Conservation (phyloP, 2,888 invertebrate genomes). For the Himalopsyche kuldschensis region DNA sequence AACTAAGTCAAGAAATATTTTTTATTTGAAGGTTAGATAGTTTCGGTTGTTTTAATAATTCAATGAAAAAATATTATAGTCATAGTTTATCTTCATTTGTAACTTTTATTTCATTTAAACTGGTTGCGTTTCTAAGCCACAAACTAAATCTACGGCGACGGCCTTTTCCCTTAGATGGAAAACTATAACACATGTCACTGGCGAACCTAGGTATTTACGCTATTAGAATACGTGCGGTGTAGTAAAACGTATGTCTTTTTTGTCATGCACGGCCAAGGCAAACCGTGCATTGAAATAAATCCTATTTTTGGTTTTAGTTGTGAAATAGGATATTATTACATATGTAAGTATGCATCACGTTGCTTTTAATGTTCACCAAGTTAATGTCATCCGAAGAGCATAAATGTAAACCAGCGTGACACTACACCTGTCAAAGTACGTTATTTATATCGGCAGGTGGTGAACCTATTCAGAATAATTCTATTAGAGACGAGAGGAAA, state of each 20-base stretch:
- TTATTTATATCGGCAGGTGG: slow-evolving; percentile 35
- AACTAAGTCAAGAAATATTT: too few relatives aligned
- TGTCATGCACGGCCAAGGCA: neutral
- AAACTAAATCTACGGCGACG: too few relatives aligned
- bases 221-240: neutral
- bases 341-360: neutral
- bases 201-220: neutral
- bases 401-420: neutral
- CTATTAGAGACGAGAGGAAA: neutral
- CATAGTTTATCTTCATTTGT: too few relatives aligned
- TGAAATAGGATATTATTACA: neutral
- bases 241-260: neutral
- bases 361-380: neutral
- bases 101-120: too few relatives aligned
- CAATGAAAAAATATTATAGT: too few relatives aligned
- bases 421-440: slow-evolving; percentile 25
- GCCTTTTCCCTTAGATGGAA: neutral
- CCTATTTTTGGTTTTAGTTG: neutral
- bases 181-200: too few relatives aligned
- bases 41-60: too few relatives aligned
- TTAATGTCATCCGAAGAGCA: neutral
- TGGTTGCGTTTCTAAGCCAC: too few relatives aligned
- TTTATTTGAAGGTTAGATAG: too few relatives aligned
- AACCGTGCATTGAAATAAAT: neutral
- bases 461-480: neutral